Conservation (phyloP, 2,113 vertebrate species). For the Phrynocephalus versicolor region DNA sequence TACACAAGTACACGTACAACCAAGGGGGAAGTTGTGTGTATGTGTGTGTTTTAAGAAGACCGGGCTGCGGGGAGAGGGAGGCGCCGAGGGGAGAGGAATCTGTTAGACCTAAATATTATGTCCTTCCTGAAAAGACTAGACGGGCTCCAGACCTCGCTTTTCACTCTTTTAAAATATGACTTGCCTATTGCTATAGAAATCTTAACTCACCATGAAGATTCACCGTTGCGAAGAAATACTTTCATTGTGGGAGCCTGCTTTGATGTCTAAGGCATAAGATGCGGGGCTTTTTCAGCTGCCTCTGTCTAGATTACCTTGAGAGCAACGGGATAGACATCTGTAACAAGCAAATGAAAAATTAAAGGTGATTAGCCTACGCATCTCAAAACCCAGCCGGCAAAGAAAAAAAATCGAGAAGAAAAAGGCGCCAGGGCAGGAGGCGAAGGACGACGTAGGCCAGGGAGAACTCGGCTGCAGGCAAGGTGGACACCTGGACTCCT, state of each 20-base stretch:
- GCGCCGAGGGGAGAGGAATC: conserved; percentile 62
- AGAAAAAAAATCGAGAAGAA: conserved; percentile 69
- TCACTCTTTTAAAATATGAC: conserved; percentile 98
- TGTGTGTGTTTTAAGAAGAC: background rate
- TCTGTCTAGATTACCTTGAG: conserved; percentile 87
- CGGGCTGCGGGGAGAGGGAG: too few relatives aligned
- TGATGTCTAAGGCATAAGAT: conserved; percentile 95
- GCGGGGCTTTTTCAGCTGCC: conserved; percentile 87
- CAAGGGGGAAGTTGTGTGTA: background rate
- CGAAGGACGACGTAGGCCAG: conserved; percentile 24
- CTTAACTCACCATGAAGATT: conserved; percentile 99
- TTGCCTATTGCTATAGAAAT: conserved; percentile 98
- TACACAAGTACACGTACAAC: conserved; percentile 70
- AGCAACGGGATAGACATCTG: conserved; percentile 84
- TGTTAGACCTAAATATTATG: conserved; percentile 95
- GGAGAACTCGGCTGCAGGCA: conserved; percentile 54
- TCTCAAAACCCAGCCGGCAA: conserved; percentile 66
- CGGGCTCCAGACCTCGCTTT: conserved; percentile 88
- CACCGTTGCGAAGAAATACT: conserved; percentile 96
- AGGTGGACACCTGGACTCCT: conserved; percentile 35
- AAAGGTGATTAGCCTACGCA: conserved; percentile 79
- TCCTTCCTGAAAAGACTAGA: conserved; percentile 92
- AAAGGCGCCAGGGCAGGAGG: background rate
- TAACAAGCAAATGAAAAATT: conserved; percentile 90
- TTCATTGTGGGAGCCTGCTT: conserved; percentile 92